A percentile compares a stretch with the other conserved stretches of the same genome.
Conservation (phyloP, 2,113 vertebrate species). For the Scopus umbretta region DNA sequence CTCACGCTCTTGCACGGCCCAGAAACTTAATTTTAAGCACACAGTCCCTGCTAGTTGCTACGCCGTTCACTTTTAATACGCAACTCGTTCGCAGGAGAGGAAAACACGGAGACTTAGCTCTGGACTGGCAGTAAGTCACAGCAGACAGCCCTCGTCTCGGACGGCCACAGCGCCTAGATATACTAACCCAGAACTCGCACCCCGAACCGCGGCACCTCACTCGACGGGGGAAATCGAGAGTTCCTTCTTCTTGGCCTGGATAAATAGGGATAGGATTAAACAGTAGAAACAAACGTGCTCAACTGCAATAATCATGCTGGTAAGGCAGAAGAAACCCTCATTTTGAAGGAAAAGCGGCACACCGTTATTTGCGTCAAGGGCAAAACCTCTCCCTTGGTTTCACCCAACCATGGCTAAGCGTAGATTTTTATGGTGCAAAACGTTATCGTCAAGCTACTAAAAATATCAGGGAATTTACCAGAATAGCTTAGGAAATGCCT, state of each 20-base stretch:
- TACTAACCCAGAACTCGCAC: not conserved
- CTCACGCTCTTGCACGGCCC: accelerated
- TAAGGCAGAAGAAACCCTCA: not conserved
- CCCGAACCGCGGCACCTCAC: not conserved
- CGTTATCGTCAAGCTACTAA: not conserved
- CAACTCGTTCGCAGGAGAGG: not conserved
- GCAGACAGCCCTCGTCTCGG: not conserved
- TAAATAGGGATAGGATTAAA: not conserved
- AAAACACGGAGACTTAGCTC: not conserved
- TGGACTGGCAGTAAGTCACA: not conserved
- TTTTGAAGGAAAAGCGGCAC: not conserved
- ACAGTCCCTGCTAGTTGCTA: not conserved
- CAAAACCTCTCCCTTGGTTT: not conserved
- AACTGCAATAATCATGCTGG: not conserved
- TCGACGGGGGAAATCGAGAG: accelerated
- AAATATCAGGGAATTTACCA: not conserved
- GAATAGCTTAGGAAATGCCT: not conserved
- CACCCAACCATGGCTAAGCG: not conserved
- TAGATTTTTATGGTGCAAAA: not conserved
- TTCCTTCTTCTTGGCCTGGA: not conserved
- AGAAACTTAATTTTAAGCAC: not conserved
- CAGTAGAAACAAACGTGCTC: accelerated
- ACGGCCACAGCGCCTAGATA: not conserved
- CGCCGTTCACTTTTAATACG: not conserved
- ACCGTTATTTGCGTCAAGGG: not conserved